Percentiles rank a stretch among this genome's conserved stretches.
Conservation (phyloP, 23 tunicate species). For the Trididemnum nubilum region DNA sequence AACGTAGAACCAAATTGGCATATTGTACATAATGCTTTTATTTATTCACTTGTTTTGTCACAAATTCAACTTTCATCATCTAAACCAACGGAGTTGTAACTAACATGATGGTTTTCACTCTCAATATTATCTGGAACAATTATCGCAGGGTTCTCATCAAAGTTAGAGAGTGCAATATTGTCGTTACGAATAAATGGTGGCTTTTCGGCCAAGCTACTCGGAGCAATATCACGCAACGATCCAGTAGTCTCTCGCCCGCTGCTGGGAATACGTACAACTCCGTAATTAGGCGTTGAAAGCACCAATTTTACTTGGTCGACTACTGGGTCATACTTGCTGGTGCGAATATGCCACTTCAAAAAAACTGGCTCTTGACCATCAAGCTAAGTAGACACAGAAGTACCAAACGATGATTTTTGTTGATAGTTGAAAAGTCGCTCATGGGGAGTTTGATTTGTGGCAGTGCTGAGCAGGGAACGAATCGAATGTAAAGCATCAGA, state of each 20-base stretch:
- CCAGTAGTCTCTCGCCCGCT: slow-evolving; percentile 26
- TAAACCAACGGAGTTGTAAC: background rate
- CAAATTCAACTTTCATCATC: too few relatives aligned
- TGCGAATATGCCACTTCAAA: slow-evolving; percentile 14
- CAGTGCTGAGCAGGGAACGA: slow-evolving; percentile 12
- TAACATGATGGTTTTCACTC: too few relatives aligned
- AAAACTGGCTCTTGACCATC: slow-evolving; percentile 17
- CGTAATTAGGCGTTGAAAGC: slow-evolving; percentile 30
- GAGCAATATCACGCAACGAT: slow-evolving; percentile 9
- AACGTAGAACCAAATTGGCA: too few relatives aligned
- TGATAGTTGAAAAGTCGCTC: too few relatives aligned
- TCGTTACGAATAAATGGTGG: background rate
- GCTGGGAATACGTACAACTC: slow-evolving; percentile 9
- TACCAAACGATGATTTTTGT: slow-evolving; percentile 2
- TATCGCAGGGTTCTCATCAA: too few relatives aligned
- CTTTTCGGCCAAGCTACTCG: background rate
- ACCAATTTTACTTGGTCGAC: slow-evolving; percentile 27
- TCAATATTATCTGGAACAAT: background rate
- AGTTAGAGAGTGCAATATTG: too few relatives aligned
- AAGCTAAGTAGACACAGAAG: slow-evolving; percentile 29
- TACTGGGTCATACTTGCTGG: too few relatives aligned
- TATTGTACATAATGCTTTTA: too few relatives aligned
- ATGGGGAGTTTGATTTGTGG: too few relatives aligned
- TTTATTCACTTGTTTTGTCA: too few relatives aligned
- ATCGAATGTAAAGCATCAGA: slow-evolving; percentile 18